A percentile compares a stretch with the other conserved stretches of the same genome.
Evolutionary conservation across 2,113 vertebrate genomes (phyloP).

Genomic region (Bubo blakistoni): DNA sequence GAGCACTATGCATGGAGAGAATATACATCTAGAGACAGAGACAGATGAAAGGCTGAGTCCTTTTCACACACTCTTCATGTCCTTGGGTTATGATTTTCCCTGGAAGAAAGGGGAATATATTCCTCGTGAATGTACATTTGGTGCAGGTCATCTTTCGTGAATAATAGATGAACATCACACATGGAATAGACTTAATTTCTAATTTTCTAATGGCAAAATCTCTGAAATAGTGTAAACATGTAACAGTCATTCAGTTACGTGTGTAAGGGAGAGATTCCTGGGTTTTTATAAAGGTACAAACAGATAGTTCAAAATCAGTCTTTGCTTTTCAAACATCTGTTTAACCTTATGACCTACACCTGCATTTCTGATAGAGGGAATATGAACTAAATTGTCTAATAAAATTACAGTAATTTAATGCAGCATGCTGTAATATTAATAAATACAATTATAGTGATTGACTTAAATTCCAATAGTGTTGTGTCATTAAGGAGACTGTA

Average conservation of each 20-base stretch:
- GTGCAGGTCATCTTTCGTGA: neutral
- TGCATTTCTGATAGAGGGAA: neutral
- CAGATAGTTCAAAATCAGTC: neutral
- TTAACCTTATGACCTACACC: neutral
- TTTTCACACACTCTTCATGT: neutral
- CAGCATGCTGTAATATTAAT: neutral
- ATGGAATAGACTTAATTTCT: neutral
- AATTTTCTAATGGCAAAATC: neutral
- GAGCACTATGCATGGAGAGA: neutral
- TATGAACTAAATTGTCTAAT: neutral
- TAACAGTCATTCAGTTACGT: neutral
- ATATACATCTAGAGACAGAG: neutral
- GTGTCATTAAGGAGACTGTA: neutral
- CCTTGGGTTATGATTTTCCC: neutral
- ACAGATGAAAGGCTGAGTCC: neutral
- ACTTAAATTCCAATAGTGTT: conserved; percentile 29
- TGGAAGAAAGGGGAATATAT: neutral
- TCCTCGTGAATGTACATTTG: neutral
- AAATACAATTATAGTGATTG: conserved; percentile 17
- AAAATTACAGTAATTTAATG: conserved; percentile 33
- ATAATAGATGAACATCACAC: neutral
- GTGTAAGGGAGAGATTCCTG: neutral
- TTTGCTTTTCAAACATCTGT: neutral
- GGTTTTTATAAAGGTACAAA: neutral
- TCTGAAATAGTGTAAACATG: neutral